Percentiles rank a stretch among this genome's conserved stretches.
Conservation (phyloP, 2,888 invertebrate genomes). For the Drymonia ruficornis region DNA sequence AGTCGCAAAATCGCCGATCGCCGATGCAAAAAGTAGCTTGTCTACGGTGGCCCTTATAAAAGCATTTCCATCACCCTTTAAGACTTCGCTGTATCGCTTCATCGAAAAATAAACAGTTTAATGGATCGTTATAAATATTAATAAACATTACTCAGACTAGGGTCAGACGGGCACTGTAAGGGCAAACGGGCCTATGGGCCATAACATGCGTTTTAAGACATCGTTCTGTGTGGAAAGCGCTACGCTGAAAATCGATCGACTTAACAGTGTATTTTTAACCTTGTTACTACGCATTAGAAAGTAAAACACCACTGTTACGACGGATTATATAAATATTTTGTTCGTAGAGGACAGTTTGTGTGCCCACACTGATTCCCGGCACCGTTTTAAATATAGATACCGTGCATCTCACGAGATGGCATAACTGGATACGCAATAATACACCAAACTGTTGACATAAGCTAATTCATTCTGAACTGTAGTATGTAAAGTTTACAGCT, state of each 20-base stretch:
- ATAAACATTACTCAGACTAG: not conserved
- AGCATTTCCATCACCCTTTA: not conserved
- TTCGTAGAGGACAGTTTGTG: constrained; percentile 32
- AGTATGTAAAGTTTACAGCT: not conserved
- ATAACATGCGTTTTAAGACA: not conserved
- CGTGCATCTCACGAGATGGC: constrained; percentile 54
- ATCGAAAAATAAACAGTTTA: not conserved
- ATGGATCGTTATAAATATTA: not conserved
- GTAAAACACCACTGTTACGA: constrained; percentile 1
- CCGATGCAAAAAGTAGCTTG: too few species aligned
- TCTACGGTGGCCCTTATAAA: too few species aligned
- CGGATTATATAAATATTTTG: constrained; percentile 44
- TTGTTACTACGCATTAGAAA: not conserved
- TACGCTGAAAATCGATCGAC: not conserved
- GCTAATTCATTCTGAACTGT: not conserved
- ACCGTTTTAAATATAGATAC: constrained; percentile 53
- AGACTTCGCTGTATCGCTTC: not conserved
- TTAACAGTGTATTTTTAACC: constrained; percentile 1
- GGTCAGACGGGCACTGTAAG: not conserved
- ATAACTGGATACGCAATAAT: constrained; percentile 41
- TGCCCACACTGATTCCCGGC: constrained; percentile 51
- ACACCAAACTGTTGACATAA: not conserved
- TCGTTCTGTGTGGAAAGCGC: not conserved
- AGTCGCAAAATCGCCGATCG: too few species aligned
- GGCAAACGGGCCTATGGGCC: not conserved